Evolutionary conservation across 2,797 vertebrate genomes (phyloP).

Genomic region (Halcyon smyrnensis): DNA sequence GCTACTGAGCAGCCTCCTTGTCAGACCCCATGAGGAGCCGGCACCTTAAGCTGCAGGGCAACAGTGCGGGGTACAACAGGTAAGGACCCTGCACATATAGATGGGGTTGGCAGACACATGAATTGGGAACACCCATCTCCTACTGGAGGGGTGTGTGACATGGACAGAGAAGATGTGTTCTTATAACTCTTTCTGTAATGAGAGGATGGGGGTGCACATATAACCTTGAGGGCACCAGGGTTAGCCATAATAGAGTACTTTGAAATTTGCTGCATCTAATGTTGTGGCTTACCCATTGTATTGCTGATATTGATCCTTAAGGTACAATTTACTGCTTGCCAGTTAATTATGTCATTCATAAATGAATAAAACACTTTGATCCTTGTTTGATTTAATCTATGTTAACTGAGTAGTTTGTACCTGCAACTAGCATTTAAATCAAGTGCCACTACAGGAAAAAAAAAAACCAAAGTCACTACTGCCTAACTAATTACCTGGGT

Average conservation of each 20-base stretch:
- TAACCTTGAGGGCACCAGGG: fast-evolving
- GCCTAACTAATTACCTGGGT: background rate
- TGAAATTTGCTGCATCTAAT: background rate
- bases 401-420: background rate
- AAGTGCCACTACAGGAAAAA: background rate
- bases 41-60: fast-evolving
- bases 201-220: background rate
- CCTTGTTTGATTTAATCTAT: background rate
- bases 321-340: background rate
- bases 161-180: fast-evolving
- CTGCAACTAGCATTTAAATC: background rate
- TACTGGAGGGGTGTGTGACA: background rate
- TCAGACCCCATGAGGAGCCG: fast-evolving
- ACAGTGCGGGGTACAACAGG: background rate
- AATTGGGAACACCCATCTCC: background rate
- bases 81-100: background rate
- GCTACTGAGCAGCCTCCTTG: background rate
- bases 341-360: background rate
- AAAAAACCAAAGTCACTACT: background rate
- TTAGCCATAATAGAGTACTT: background rate
- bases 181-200: background rate
- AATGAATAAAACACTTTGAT: background rate
- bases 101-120: background rate
- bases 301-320: background rate
- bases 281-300: background rate